Percentiles rank a stretch among this genome's conserved stretches.
Conservation (phyloP, 2,797 vertebrate species). For the Acanthornis magna region DNA sequence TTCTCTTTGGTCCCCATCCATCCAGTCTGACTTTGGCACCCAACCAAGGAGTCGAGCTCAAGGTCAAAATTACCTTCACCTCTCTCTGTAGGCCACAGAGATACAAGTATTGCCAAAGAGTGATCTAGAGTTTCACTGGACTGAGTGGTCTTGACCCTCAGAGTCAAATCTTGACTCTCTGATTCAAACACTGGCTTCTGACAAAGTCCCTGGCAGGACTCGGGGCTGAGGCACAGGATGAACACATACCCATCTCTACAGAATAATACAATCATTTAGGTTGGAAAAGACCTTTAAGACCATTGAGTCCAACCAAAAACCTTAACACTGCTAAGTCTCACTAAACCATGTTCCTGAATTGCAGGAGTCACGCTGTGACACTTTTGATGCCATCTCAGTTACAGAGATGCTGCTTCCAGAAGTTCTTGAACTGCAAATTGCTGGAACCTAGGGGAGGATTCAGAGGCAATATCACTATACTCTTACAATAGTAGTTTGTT, state of each 20-base stretch:
- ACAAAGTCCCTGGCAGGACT: background rate
- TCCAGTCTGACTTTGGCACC: too few species aligned
- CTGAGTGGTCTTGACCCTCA: background rate
- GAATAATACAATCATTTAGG: rapidly evolving
- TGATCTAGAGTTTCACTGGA: background rate
- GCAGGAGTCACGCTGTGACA: background rate
- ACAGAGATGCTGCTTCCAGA: background rate
- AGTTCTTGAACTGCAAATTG: background rate
- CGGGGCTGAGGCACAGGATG: rapidly evolving
- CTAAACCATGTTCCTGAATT: background rate
- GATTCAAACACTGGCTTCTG: background rate
- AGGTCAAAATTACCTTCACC: background rate
- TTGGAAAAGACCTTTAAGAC: background rate
- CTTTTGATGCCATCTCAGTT: background rate
- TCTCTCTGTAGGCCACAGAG: background rate
- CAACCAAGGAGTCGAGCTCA: background rate
- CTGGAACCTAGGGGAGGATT: background rate
- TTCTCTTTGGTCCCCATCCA: background rate
- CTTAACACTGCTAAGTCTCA: background rate
- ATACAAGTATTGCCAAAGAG: background rate
- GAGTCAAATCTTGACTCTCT: background rate
- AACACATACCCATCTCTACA: background rate
- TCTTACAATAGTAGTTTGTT: background rate
- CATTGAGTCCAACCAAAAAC: background rate
- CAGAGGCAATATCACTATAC: background rate